phyloP scores from a whole-genome alignment of 1,140 invertebrate genomes.

The Temnothorax longispinosus region DNA sequence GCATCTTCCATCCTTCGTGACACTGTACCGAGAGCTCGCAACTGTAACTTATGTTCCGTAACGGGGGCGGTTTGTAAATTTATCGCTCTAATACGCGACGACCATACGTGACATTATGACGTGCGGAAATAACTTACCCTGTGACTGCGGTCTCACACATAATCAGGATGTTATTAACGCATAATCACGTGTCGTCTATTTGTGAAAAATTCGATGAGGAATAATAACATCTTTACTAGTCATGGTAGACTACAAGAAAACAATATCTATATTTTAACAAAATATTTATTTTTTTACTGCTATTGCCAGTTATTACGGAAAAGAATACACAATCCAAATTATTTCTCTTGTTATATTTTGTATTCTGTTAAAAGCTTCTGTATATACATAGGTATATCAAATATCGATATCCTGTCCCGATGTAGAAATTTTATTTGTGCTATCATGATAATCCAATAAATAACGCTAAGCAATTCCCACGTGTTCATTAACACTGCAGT shows the following conservation, averaged over 20 bases:
- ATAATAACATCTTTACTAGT: neutral
- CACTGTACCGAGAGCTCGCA: neutral
- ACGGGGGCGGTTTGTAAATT: conserved; percentile 21
- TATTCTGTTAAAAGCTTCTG: neutral
- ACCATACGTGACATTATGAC: conserved; percentile 40
- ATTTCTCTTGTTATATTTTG: conserved; percentile 15
- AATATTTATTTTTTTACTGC: neutral
- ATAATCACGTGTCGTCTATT: neutral
- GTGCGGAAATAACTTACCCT: conserved; percentile 21
- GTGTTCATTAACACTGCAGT: conserved; percentile 30
- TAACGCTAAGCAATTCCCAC: conserved; percentile 6
- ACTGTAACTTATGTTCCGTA: conserved; percentile 31
- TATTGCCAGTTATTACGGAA: neutral
- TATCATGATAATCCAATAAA: conserved; percentile 16
- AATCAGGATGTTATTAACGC: conserved; percentile 26
- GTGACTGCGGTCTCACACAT: neutral
- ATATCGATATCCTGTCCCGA: neutral
- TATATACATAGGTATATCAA: neutral
- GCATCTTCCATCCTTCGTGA: neutral
- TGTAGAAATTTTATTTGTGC: neutral
- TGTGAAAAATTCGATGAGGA: neutral
- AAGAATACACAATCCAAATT: neutral
- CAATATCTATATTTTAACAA: neutral
- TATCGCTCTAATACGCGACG: conserved; percentile 44
- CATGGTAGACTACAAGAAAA: neutral